Evolutionary conservation across 1,140 invertebrate species (phyloP), one percentile per base, ranked within the genome.

Genomic region (Drosophila grimshawi): DNA sequence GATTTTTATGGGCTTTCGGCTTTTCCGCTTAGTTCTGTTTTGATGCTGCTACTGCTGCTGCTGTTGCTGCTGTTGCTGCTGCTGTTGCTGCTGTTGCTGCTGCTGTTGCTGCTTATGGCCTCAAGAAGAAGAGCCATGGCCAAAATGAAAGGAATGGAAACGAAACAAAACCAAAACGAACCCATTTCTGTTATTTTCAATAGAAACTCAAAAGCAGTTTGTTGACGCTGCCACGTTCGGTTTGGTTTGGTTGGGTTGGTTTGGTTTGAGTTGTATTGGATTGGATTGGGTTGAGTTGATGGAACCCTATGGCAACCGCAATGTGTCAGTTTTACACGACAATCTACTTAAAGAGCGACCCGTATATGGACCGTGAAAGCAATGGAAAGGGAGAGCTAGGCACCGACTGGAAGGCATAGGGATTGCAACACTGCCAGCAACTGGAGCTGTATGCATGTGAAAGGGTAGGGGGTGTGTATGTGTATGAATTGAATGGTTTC

Each of bases 21-120:
- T 81, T 79, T 83, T 89, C 73, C 77, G 80, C 85, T 80, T 77
- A 76, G 60, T 88, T 88, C 83, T 88, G 83, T 89, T 89, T 88
- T 80, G 56, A 74, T 70, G 74, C 64, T 76, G 52, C 66, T 53
- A 45, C 35, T 48, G 52, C 30, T 46, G 64, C 62, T 70, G 45
- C 60, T 30, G 48, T 29, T 19, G 19, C 19, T 19, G 19, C 0
- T 19, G 19, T 89, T 80, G 56, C 68, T 70, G 74, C 61, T 76
- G 52, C 66, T 53, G 51, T 30, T 48, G 52, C 11, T 46, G 64
- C 62, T 19, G 19, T 89, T 80, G 56, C 61, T 76, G 52, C 66
- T 53, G 51, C 35, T 48, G 52, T 11, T 46, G 64, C 62, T 56
- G 62, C 27, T 55, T 63, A 63, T 75, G 72, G 66, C 55, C 55